phyloP scores from a whole-genome alignment of 2,113 vertebrate species.

The Epinephelus lanceolatus region DNA sequence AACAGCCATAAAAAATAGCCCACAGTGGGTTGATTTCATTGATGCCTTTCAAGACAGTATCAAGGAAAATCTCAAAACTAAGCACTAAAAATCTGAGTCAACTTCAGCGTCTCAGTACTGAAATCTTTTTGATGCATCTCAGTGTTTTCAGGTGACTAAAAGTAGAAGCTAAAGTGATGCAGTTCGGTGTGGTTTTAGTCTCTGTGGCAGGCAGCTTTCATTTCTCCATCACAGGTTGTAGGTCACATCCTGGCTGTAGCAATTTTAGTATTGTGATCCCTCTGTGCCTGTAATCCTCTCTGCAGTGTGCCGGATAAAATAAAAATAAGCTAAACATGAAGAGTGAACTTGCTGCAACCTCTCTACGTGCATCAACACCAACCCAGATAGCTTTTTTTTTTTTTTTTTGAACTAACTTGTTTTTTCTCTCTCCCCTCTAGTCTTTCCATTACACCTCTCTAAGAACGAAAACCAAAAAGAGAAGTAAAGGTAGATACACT shows the following conservation, averaged over 20 bases:
- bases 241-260: constrained; percentile 47
- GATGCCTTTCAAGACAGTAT: background rate
- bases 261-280: constrained; percentile 32
- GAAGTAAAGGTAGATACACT: constrained; percentile 89
- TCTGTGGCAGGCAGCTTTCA: constrained; percentile 25
- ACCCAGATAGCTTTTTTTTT: background rate
- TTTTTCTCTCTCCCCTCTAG: constrained; percentile 74
- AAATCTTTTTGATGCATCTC: background rate
- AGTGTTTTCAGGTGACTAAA: constrained; percentile 4
- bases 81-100: background rate
- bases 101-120: too few species aligned
- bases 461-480: constrained; percentile 93
- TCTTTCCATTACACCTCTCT: constrained; percentile 92
- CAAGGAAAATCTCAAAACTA: background rate
- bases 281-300: constrained; percentile 56
- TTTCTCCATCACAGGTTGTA: constrained; percentile 47
- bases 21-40: background rate
- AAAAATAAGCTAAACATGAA: constrained; percentile 28
- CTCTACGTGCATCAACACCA: constrained; percentile 4
- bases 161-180: background rate
- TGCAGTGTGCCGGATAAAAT: constrained; percentile 36
- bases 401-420: background rate
- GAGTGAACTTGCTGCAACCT: constrained; percentile 16
- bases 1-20: background rate
- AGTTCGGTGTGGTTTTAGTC: background rate